Base-by-base conservation (phyloP, 92 coral and sea anemone genomes). In the Muricea muricata region DNA sequence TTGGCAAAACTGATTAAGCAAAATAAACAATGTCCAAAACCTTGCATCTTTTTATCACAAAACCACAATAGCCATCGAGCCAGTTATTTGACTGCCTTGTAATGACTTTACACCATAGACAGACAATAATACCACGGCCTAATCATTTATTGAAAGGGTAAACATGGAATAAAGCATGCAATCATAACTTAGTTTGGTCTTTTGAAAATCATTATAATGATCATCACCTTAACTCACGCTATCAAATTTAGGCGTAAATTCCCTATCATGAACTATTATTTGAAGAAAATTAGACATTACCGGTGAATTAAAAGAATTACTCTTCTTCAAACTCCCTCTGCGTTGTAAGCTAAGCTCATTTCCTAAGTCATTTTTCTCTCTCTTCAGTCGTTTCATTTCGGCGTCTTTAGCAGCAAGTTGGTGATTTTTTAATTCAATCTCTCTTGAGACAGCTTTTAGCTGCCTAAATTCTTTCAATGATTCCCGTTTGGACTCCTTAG, bases 381-480 rank as follows among this genome's bases (percentile, higher is more conserved):
- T 90, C 70, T 92, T 98, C 4, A 96, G 92, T 82, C 91, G 91
- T 73, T 90, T 87, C 69, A 97, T 93, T 69, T 94, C 91, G 52
- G 90, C 91, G 82, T 97, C 99, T 83, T 93, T 95, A 60, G 83
- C 91, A 35, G 98, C 97, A 2, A 96, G 86, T 75, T 96, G 98
- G 50, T 93, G 96, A 41, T 86, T 91, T 39, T 93, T 96, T 45
- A 91, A 96, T 52, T 94, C 97, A 50, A 94, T 57, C 21, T 97
- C 97, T 87, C 89, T 97, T 48, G 93, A 93, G 12, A 91, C 93
- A 13, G 90, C 84, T 75, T 92, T 87, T 73, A 94, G 81, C 18
- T 97, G 99, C n/a, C 94, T 98, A 56, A 90, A 87, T 71, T 91
- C 97, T 68, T 97, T 94, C 46, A 93, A 86, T 18, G 94, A 90